A percentile compares a stretch with the other conserved stretches of the same genome.
phyloP scores from a whole-genome alignment of 2,888 invertebrate genomes.

The Standfussiana lucernea region DNA sequence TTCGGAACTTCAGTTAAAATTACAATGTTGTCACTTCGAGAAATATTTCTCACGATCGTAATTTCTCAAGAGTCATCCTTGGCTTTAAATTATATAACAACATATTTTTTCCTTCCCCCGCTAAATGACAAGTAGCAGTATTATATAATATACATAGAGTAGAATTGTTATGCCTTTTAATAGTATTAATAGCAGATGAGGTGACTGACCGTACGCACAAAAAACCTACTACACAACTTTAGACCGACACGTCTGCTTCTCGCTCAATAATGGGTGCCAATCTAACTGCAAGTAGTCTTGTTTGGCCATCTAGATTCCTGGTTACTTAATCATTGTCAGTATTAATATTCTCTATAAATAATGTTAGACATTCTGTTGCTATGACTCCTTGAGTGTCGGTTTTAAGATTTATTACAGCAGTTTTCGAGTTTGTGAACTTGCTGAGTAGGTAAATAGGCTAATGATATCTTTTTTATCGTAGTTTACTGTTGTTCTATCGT shows the following conservation, averaged over 20 bases:
- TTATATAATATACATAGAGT: conserved; percentile 43
- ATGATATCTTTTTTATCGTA: conserved; percentile 56
- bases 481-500: conserved; percentile 62
- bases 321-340: conserved; percentile 59
- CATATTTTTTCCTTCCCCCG: conserved; percentile 14
- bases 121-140: conserved; percentile 37
- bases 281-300: conserved; percentile 57
- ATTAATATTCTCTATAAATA: conserved; percentile 47
- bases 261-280: conserved; percentile 58
- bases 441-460: conserved; percentile 66
- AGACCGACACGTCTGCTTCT: conserved; percentile 54
- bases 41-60: conserved; percentile 21
- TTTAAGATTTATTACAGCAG: conserved; percentile 33
- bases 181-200: conserved; percentile 70
- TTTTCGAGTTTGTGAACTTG: conserved; percentile 40
- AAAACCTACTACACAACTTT: conserved; percentile 69
- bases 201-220: conserved; percentile 73
- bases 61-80: conserved; percentile 10
- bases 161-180: conserved; percentile 68
- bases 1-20: conserved; percentile 11
- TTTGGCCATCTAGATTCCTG: conserved; percentile 61
- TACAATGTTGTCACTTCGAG: background rate
- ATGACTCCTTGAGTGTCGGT: conserved; percentile 15
- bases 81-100: conserved; percentile 12
- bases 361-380: conserved; percentile 16